These are phyloP conservation scores for Aspidiotus destructor DNA, from an alignment of 2,888 invertebrate genomes.

Conservation along the genomic window DNA sequence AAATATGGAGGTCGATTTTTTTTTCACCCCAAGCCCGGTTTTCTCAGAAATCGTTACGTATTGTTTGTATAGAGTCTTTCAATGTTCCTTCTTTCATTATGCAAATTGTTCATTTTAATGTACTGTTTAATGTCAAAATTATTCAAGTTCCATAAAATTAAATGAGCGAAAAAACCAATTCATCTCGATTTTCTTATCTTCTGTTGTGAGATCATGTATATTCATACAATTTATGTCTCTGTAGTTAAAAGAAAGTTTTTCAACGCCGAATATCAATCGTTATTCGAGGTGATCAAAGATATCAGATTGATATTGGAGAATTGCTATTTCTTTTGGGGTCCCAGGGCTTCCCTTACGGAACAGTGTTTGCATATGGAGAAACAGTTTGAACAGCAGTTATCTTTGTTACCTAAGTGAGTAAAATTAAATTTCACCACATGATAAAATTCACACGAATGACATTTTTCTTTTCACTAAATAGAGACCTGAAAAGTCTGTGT, in stretches of 20 bases:
- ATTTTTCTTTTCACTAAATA: slow-evolving; percentile 12
- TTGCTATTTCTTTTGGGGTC: slow-evolving; percentile 46
- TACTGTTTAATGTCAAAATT: too few species aligned
- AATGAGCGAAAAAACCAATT: too few species aligned
- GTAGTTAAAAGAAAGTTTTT: slow-evolving; percentile 37
- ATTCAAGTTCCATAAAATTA: background rate
- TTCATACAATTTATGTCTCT: slow-evolving; percentile 25
- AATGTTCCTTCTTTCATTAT: too few species aligned
- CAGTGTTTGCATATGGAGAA: slow-evolving; percentile 44
- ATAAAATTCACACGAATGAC: background rate
- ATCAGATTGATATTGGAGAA: slow-evolving; percentile 46
- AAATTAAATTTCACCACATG: slow-evolving; percentile 6
- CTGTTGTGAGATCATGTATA: background rate
- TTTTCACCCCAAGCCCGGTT: too few species aligned
- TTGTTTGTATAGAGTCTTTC: too few species aligned
- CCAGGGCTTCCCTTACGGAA: slow-evolving; percentile 43
- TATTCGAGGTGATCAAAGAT: slow-evolving; percentile 45
- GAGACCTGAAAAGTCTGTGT: slow-evolving; percentile 32
- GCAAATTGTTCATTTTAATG: too few species aligned
- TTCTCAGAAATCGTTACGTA: too few species aligned
- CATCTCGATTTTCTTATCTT: too few species aligned
- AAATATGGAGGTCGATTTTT: too few species aligned
- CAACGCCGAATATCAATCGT: slow-evolving; percentile 41
- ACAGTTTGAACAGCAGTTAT: slow-evolving; percentile 45
- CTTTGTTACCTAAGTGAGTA: slow-evolving; percentile 43